phyloP scores from a whole-genome alignment of 2,888 invertebrate genomes.

The Diplolepis rosae region DNA sequence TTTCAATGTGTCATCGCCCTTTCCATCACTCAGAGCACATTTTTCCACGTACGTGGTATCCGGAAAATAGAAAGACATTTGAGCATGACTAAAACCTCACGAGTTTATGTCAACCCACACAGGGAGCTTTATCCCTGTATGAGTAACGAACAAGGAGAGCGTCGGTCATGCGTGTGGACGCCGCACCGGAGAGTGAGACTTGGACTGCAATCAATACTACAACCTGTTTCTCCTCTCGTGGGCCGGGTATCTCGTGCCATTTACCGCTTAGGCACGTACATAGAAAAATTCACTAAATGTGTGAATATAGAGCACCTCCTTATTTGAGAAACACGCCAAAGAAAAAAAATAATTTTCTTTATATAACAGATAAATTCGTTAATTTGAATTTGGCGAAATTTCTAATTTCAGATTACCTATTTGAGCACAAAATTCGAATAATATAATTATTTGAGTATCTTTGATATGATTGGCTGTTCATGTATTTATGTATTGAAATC shows the following conservation, averaged over 20 bases:
- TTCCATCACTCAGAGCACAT: neutral
- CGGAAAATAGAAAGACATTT: neutral
- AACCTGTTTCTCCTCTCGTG: conserved; percentile 47
- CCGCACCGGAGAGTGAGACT: conserved; percentile 47
- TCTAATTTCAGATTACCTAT: no score
- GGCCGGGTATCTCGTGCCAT: conserved; percentile 44
- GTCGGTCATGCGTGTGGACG: conserved; percentile 47
- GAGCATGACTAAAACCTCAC: neutral
- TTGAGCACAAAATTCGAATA: no score
- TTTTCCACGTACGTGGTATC: neutral
- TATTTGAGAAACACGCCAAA: no score
- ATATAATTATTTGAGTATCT: no score
- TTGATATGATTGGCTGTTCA: no score
- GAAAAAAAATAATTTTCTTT: no score
- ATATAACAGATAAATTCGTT: no score
- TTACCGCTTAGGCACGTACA: conserved; percentile 32
- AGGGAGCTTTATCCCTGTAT: neutral
- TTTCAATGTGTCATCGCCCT: neutral
- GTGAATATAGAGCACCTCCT: no score
- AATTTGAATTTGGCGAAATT: no score
- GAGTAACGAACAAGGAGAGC: neutral
- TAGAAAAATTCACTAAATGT: no score
- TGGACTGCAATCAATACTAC: conserved; percentile 61
- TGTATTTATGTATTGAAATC: no score
- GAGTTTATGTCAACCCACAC: neutral